A percentile compares a stretch with the other conserved stretches of the same genome.
phyloP scores from a whole-genome alignment of 23 tunicate species.

The Clavelina lepadiformis region DNA sequence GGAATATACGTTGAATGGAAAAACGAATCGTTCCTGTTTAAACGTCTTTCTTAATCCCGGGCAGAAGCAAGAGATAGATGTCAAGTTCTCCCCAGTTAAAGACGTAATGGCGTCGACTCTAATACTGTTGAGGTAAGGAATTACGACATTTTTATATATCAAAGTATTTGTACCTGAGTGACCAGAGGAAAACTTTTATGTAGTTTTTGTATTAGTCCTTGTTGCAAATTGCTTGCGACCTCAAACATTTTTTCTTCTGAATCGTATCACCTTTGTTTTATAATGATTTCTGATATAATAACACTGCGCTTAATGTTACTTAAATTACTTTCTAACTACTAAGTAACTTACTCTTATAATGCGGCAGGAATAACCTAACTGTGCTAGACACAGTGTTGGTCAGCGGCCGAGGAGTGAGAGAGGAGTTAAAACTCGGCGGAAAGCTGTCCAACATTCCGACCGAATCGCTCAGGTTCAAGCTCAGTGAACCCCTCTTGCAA shows the following conservation, averaged over 20 bases:
- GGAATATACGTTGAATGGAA: slow-evolving; percentile 74
- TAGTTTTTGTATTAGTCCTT: too few species aligned
- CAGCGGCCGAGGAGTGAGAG: slow-evolving; percentile 54
- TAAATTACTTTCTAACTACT: too few species aligned
- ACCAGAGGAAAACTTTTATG: too few species aligned
- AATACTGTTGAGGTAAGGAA: slow-evolving; percentile 52
- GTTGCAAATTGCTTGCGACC: too few species aligned
- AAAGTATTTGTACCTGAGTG: too few species aligned
- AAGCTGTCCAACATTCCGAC: slow-evolving; percentile 37
- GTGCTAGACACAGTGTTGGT: slow-evolving; percentile 53
- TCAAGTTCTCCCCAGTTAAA: slow-evolving; percentile 50
- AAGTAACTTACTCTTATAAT: background rate
- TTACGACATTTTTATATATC: too few species aligned
- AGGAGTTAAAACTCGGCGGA: slow-evolving; percentile 66
- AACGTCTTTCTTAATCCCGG: slow-evolving; percentile 73
- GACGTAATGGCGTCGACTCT: slow-evolving; percentile 47
- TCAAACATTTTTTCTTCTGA: too few species aligned
- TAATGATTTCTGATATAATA: too few species aligned
- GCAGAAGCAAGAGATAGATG: slow-evolving; percentile 39
- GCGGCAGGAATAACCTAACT: slow-evolving; percentile 76
- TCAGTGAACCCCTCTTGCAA: slow-evolving; percentile 56
- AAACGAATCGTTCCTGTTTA: slow-evolving; percentile 50
- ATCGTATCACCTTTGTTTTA: too few species aligned
- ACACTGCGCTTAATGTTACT: too few species aligned
- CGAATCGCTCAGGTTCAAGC: slow-evolving; percentile 48